Base-by-base conservation (phyloP, 2,797 vertebrate genomes). In the Potorous gilbertii region DNA sequence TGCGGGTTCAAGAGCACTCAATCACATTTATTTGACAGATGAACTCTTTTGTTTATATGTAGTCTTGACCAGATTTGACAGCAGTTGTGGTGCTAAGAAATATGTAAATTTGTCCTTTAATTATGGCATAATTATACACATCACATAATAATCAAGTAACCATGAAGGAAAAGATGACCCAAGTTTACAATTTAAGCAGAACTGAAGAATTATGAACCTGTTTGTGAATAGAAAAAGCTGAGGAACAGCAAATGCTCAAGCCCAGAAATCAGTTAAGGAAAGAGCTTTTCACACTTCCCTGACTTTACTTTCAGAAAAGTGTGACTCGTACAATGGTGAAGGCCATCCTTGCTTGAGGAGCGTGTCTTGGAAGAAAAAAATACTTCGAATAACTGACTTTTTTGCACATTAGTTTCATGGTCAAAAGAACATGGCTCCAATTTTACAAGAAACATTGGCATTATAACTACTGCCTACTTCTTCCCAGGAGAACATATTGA, bases 161-260 rank as follows among this genome's bases (percentile, higher is more conserved):
- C 56, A 27, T 3, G 55, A 95, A 96, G 93, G 87, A 90, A 55
- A 54, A 93, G 91, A 92, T 91, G 91, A 93, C 46, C 94, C 74
- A 66, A 11, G n/a, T 52, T 94, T 62, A 87, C 92, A 93, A 81
- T 92, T 93, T 91, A 57, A 94, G 34, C 74, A 87, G n/a, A 96
- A n/a, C 34, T 87, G 4, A 50, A 27, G 52, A 92, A 66, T 24
- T 59, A 18, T 31, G 54, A 95, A 93, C n/a, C 62, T 90, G 9
- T 52, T 90, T 91, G 54, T 59, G 31, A 59, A 34, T 92, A 92
- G 56, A 52, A 57, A 92, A 90, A 52, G 55, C 16, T 62, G 24
- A 94, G 91, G 66, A 59, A 90, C n/a, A 54, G 90, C 81, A 90
- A 92, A 92, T 55, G 90, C 46, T 62, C 54, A 93, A 93, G 74